A percentile compares a stretch with the other conserved stretches of the same genome.
phyloP scores from a whole-genome alignment of 1,140 invertebrate genomes.

The Coelopa frigida region DNA sequence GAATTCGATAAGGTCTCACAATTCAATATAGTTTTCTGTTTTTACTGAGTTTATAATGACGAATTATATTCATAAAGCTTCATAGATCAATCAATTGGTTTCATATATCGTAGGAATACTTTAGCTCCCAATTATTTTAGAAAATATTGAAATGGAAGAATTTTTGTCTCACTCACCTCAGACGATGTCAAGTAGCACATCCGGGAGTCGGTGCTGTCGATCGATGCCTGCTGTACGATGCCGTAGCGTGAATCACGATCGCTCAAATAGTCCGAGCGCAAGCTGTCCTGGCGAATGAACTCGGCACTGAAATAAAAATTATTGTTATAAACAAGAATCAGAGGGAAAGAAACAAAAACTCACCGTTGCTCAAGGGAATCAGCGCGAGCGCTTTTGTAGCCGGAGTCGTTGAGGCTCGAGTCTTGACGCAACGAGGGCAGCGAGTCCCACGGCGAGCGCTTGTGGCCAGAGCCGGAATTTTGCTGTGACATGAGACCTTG shows the following conservation, averaged over 20 bases:
- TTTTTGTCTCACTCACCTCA: slow-evolving; percentile 89
- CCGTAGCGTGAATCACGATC: slow-evolving; percentile 79
- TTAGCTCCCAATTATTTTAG: no score
- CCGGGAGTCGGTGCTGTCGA: slow-evolving; percentile 86
- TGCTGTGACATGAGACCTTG: slow-evolving; percentile 42
- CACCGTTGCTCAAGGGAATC: slow-evolving; percentile 80
- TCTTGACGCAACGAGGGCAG: slow-evolving; percentile 73
- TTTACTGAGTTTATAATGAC: no score
- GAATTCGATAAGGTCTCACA: no score
- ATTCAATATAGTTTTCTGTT: no score
- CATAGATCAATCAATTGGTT: no score
- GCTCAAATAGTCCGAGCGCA: slow-evolving; percentile 81
- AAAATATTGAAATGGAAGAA: no score
- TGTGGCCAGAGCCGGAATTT: slow-evolving; percentile 46
- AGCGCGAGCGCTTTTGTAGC: slow-evolving; percentile 74
- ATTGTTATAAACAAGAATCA: slow-evolving; percentile 6
- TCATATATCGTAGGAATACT: no score
- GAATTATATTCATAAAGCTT: no score
- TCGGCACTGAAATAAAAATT: slow-evolving; percentile 56
- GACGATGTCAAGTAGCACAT: slow-evolving; percentile 91
- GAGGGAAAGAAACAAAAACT: slow-evolving; percentile 7
- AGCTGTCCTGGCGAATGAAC: slow-evolving; percentile 83
- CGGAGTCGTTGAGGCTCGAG: slow-evolving; percentile 73
- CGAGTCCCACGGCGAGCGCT: slow-evolving; percentile 76
- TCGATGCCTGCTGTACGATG: slow-evolving; percentile 85